A percentile compares a stretch with the other conserved stretches of the same genome.
Evolutionary conservation across 2,113 vertebrate species (phyloP).

Genomic region (Mustela nigripes): DNA sequence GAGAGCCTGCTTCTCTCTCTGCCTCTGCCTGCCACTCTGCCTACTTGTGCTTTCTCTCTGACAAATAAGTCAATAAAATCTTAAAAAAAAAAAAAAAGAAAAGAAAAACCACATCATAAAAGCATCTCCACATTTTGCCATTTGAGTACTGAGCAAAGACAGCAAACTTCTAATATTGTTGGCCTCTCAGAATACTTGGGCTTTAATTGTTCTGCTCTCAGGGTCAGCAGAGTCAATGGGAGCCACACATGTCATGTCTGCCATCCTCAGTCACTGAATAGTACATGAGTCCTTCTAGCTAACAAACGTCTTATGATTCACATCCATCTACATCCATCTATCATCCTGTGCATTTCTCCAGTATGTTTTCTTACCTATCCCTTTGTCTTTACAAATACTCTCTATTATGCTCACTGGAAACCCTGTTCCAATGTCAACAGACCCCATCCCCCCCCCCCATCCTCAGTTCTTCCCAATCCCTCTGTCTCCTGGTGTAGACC

Average conservation of each 20-base stretch:
- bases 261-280: neutral
- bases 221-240: neutral
- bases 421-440: neutral
- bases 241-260: neutral
- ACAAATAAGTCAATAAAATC: too few species aligned
- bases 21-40: too few species aligned
- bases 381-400: neutral
- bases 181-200: neutral
- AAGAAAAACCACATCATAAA: neutral
- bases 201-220: neutral
- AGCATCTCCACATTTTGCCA: neutral
- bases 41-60: too few species aligned
- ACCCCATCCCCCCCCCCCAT: neutral
- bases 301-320: fast-evolving
- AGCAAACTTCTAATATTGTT: neutral
- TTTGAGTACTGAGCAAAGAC: neutral
- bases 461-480: neutral
- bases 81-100: too few species aligned
- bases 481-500: neutral
- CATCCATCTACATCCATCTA: neutral
- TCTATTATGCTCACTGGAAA: neutral
- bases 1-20: too few species aligned
- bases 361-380: neutral
- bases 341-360: neutral
- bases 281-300: neutral